Percentiles rank a stretch among this genome's conserved stretches.
Conservation (phyloP, 2,113 vertebrate species). For the Podiceps cristatus region DNA sequence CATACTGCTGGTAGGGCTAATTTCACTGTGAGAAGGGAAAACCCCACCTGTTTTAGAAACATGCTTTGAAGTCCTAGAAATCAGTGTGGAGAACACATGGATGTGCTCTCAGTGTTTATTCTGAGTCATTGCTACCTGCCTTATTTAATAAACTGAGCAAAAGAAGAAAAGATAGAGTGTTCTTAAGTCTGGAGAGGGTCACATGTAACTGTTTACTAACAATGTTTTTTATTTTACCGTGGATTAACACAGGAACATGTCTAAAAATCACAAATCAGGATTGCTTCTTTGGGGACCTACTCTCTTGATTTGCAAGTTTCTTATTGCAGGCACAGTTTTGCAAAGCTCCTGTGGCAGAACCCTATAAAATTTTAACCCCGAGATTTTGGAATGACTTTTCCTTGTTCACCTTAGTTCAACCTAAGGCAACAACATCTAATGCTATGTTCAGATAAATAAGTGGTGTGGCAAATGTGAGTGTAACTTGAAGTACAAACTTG, state of each 20-base stretch:
- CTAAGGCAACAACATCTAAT: neutral
- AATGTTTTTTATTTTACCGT: neutral
- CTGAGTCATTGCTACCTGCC: neutral
- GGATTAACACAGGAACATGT: neutral
- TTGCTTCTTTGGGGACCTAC: neutral
- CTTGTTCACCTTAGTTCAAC: neutral
- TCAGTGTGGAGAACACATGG: neutral
- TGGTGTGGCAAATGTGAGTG: fast-evolving
- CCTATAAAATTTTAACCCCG: neutral
- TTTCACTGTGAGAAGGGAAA: neutral
- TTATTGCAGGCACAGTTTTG: neutral
- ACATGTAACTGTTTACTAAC: neutral
- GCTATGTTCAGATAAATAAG: neutral
- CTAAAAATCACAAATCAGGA: neutral
- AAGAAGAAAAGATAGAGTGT: neutral
- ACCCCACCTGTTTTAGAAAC: neutral
- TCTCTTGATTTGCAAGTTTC: neutral
- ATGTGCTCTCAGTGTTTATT: neutral
- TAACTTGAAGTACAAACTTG: neutral
- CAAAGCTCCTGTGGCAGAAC: neutral
- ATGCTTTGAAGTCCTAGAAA: neutral
- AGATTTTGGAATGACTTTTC: neutral
- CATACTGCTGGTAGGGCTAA: neutral
- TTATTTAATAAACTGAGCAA: neutral
- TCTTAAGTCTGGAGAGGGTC: neutral